Base-by-base conservation (phyloP, 2,888 invertebrate species). In the Ischnura elegans region DNA sequence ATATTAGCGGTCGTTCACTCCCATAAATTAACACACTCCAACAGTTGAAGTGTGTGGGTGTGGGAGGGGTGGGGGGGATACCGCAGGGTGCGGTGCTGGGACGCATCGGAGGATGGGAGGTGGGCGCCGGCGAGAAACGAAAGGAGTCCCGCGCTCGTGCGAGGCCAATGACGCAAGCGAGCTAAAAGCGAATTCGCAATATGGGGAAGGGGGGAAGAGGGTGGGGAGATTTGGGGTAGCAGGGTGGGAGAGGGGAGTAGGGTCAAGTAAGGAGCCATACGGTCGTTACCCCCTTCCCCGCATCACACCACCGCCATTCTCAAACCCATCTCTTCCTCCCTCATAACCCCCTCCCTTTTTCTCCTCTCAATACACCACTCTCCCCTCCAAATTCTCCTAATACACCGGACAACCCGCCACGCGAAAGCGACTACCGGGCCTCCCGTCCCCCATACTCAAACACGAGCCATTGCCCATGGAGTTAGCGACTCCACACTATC, bases 231-330 rank as follows among this genome's bases (percentile, higher is more conserved):
- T n/a, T n/a, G n/a, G n/a, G n/a, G 36, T 5, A 25, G 25, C 25
- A 25, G 5, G 25, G 10, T 2, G 5, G 5, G 36, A 10, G 76
- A 10, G 29, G 0, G 61, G n/a, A 55, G 42, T 25, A 66, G 90
- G 90, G 90, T 90, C 90, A 90, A 90, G 90, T 90, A 61, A 76
- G 76, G 61, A 90, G 90, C 61, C 45, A 43, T n/a, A n/a, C 90
- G 90, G 90, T 90, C 90, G 61, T 90, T 90, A 90, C 90, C 51
- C 36, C 87, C 87, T 29, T 13, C 29, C 55, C 51, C 87, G 1
- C 55, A 16, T 25, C 6, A 16, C n/a, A 21, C n/a, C 86, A 19
- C 45, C 45, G 21, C 19, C 51, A 51, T 51, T 51, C 86, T 19
- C 45, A 1, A 29, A 45, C 43, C 25, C 25, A 10, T n/a, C 25